Conservation (phyloP, 2,888 invertebrate species). For the Schizotus pectinicornis region DNA sequence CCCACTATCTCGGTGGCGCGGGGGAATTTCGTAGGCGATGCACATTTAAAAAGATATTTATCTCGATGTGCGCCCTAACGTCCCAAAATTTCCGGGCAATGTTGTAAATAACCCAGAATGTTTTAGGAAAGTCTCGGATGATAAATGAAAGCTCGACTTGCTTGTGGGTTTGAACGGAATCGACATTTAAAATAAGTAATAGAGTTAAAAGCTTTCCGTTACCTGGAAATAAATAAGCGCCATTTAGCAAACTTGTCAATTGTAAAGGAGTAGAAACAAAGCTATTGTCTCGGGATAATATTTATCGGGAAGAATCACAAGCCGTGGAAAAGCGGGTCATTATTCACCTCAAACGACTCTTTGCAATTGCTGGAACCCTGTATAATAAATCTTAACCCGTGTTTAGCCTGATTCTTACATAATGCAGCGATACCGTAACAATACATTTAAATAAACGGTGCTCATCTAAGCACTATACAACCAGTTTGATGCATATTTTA, state of each 20-base stretch:
- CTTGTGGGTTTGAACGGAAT: background rate
- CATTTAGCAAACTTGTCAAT: conserved; percentile 36
- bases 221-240: conserved; percentile 37
- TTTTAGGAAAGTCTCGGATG: conserved; percentile 10
- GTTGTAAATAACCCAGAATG: conserved; percentile 6
- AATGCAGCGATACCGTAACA: conserved; percentile 21
- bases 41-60: conserved; percentile 8
- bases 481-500: no score
- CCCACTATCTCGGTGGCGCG: conserved; percentile 22
- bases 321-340: conserved; percentile 40
- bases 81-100: conserved; percentile 1
- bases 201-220: conserved; percentile 40
- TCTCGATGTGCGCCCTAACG: conserved; percentile 4
- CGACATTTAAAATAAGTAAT: conserved; percentile 36
- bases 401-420: conserved; percentile 32
- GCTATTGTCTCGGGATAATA: conserved; percentile 38
- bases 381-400: conserved; percentile 41
- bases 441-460: conserved; percentile 32
- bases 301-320: conserved; percentile 43
- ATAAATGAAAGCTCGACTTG: conserved; percentile 13
- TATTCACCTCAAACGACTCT: conserved; percentile 43
- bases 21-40: conserved; percentile 14
- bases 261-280: conserved; percentile 35
- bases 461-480: conserved; percentile 5
- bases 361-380: conserved; percentile 43